Evolutionary conservation across 1,140 invertebrate genomes (phyloP).

Genomic region (Drosophila sp.): DNA sequence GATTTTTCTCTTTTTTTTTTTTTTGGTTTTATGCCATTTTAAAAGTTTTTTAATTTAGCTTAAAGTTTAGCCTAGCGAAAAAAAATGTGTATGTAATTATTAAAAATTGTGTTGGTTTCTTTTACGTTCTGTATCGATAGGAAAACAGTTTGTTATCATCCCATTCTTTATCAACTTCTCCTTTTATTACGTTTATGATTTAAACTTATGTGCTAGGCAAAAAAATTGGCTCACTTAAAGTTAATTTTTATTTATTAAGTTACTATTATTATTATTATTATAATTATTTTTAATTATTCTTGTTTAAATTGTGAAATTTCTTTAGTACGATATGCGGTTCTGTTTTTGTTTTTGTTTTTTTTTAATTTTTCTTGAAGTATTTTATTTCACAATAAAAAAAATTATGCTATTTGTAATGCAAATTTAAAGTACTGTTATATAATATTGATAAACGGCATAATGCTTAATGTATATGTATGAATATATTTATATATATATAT

Average conservation of each 20-base stretch:
- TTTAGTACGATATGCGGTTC: conserved; percentile 58
- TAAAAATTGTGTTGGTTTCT: conserved; percentile 47
- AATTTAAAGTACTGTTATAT: conserved; percentile 52
- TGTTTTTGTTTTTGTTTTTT: conserved; percentile 32
- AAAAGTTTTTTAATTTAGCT: conserved; percentile 43
- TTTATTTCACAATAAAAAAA: conserved; percentile 61
- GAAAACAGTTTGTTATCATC: conserved; percentile 44
- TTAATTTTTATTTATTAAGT: conserved; percentile 34
- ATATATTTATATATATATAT: conserved; percentile 30
- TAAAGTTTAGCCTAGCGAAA: conserved; percentile 51
- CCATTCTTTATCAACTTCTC: conserved; percentile 1
- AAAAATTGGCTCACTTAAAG: conserved; percentile 76
- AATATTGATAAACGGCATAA: conserved; percentile 49
- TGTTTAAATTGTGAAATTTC: conserved; percentile 50
- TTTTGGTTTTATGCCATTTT: conserved; percentile 44
- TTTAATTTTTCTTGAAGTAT: conserved; percentile 39
- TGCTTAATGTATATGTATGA: conserved; percentile 35
- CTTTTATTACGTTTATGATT: conserved; percentile 52
- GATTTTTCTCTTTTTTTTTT: conserved; percentile 39
- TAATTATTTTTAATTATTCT: conserved; percentile 23
- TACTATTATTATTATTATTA: conserved; percentile 37
- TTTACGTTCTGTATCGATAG: conserved; percentile 43
- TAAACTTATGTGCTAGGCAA: conserved; percentile 70
- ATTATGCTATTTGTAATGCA: conserved; percentile 60
- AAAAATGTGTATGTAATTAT: conserved; percentile 43